phyloP scores from a whole-genome alignment of 2,797 vertebrate species.

The Limnodromus scolopaceus region DNA sequence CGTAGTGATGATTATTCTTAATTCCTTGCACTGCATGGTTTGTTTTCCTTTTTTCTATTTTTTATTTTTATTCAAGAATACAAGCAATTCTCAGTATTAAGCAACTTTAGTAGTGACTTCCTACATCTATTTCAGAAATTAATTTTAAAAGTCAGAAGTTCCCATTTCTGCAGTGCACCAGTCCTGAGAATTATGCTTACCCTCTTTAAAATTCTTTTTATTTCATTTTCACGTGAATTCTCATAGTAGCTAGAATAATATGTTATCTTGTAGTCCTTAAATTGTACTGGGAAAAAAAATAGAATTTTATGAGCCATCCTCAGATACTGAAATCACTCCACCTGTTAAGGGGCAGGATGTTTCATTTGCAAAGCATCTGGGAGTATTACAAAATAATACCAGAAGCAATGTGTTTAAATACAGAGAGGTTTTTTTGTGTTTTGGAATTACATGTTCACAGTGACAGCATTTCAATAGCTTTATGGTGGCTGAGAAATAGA shows the following conservation, averaged over 20 bases:
- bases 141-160: not conserved
- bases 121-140: not conserved
- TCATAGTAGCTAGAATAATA: not conserved
- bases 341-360: not conserved
- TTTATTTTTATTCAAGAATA: not conserved
- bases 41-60: not conserved
- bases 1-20: not conserved
- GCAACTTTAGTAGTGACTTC: too few relatives aligned
- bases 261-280: not conserved
- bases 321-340: not conserved
- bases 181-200: not conserved
- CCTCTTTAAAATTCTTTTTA: not conserved
- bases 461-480: not conserved
- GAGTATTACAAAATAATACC: not conserved
- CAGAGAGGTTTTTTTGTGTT: not conserved
- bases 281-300: not conserved
- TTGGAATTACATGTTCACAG: not conserved
- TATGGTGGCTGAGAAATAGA: not conserved
- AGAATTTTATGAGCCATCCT: not conserved
- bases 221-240: not conserved
- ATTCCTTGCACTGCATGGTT: not conserved
- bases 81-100: too few relatives aligned
- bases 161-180: not conserved
- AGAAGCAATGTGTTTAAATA: not conserved
- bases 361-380: not conserved